Percentiles rank a stretch among this genome's conserved stretches.
phyloP scores from a whole-genome alignment of 1,140 invertebrate species.

The Anagrus nilaparvatae region DNA sequence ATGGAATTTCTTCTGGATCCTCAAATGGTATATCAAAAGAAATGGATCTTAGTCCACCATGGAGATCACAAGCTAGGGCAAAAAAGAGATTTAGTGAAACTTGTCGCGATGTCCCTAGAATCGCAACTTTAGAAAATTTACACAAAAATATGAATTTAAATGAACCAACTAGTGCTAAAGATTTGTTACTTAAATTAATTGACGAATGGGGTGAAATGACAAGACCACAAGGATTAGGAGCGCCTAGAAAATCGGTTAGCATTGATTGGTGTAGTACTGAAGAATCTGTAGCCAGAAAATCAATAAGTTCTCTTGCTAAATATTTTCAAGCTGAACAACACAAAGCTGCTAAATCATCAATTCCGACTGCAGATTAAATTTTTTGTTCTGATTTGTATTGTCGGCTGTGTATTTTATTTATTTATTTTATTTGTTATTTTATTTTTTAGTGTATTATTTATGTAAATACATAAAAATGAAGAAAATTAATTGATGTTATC shows the following conservation, averaged over 20 bases:
- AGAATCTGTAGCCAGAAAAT: constrained; percentile 34
- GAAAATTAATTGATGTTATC: no score
- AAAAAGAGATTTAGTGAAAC: constrained; percentile 37
- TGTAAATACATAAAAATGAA: no score
- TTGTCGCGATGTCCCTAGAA: constrained; percentile 36
- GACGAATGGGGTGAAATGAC: constrained; percentile 58
- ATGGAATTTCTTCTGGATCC: no score
- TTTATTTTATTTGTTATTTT: no score
- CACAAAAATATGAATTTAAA: constrained; percentile 36
- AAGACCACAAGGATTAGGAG: constrained; percentile 13
- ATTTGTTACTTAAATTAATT: constrained; percentile 58
- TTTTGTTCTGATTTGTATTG: no score
- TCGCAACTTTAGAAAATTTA: constrained; percentile 31
- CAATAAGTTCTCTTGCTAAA: constrained; percentile 39
- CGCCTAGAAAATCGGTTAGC: constrained; percentile 36
- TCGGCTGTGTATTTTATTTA: no score
- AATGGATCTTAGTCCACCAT: constrained; percentile 35
- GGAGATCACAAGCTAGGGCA: constrained; percentile 27
- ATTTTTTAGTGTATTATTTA: no score
- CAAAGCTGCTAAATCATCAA: constrained; percentile 18
- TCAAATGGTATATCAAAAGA: no score
- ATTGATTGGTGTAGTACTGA: constrained; percentile 37
- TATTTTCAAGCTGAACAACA: constrained; percentile 38
- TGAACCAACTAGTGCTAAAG: constrained; percentile 51
- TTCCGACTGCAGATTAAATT: no score